Percentiles rank a stretch among this genome's conserved stretches.
Evolutionary conservation across 2,888 invertebrate species (phyloP).

Genomic region (Drosophila imparisetae): DNA sequence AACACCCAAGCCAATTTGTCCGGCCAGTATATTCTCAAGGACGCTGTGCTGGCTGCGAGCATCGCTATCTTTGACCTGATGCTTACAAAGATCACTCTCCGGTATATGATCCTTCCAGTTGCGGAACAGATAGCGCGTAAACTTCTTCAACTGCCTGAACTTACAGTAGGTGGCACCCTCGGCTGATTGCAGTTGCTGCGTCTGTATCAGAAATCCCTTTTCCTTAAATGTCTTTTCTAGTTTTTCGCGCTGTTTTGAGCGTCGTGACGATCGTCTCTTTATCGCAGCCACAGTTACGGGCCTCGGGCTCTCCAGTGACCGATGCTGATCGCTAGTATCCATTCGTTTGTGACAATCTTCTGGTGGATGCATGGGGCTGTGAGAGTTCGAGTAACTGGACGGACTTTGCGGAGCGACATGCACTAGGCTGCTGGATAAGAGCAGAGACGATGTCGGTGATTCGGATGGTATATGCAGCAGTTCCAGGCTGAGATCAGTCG

Average conservation of each 20-base stretch:
- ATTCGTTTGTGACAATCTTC: constrained; percentile 40
- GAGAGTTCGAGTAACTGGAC: constrained; percentile 51
- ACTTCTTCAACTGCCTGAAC: constrained; percentile 94
- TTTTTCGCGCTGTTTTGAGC: constrained; percentile 94
- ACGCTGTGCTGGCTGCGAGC: constrained; percentile 33
- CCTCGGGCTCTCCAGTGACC: constrained; percentile 17
- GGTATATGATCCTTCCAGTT: constrained; percentile 97
- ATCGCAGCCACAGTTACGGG: constrained; percentile 25
- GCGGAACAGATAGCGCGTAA: constrained; percentile 94
- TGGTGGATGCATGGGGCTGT: constrained; percentile 40
- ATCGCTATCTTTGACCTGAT: constrained; percentile 27
- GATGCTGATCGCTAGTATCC: constrained; percentile 22
- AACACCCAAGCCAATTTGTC: constrained; percentile 40
- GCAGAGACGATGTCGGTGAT: constrained; percentile 75
- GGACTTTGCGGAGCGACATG: constrained; percentile 61
- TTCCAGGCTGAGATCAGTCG: constrained; percentile 83
- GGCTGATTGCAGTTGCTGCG: constrained; percentile 95
- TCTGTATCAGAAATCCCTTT: constrained; percentile 96
- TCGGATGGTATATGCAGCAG: constrained; percentile 83
- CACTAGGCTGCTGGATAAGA: constrained; percentile 61
- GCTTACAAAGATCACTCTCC: constrained; percentile 84
- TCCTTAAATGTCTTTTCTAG: constrained; percentile 96
- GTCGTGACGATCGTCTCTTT: constrained; percentile 91
- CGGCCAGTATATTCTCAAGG: constrained; percentile 54
- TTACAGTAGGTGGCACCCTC: constrained; percentile 98